Evolutionary conservation across 2,797 vertebrate genomes (phyloP).

Genomic region (Vespertilio murinus): DNA sequence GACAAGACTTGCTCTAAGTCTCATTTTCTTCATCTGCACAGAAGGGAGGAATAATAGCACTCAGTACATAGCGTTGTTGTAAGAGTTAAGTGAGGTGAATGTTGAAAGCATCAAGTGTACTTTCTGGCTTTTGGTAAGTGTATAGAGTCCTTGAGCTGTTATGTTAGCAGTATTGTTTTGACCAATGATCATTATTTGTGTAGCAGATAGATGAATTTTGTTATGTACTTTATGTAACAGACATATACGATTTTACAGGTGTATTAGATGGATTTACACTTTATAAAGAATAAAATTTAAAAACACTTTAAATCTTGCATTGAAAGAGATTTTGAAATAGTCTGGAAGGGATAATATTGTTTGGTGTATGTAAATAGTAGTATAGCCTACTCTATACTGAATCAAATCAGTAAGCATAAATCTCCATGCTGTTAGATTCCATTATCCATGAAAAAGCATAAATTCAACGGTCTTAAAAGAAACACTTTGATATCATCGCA

Average conservation of each 20-base stretch:
- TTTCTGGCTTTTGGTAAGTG: background rate
- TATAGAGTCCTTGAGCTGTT: background rate
- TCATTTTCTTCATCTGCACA: background rate
- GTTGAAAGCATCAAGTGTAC: background rate
- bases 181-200: slow-evolving; percentile 2
- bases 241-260: background rate
- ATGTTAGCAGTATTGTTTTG: slow-evolving; percentile 21
- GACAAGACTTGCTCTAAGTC: background rate
- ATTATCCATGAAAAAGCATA: background rate
- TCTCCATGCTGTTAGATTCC: background rate
- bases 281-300: slow-evolving; percentile 23
- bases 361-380: slow-evolving; percentile 11
- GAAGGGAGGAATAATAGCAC: background rate
- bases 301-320: background rate
- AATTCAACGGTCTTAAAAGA: slow-evolving; percentile 27
- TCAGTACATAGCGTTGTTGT: background rate
- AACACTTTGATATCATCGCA: background rate
- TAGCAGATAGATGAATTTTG: slow-evolving; percentile 5
- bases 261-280: slow-evolving; percentile 36
- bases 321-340: slow-evolving; percentile 36
- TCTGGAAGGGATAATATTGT: slow-evolving; percentile 9
- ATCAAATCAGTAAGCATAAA: slow-evolving; percentile 7
- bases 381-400: background rate
- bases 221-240: background rate
- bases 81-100: background rate